Evolutionary conservation across 2,888 invertebrate species (phyloP).

Genomic region (Aporophyla lueneburgensis): DNA sequence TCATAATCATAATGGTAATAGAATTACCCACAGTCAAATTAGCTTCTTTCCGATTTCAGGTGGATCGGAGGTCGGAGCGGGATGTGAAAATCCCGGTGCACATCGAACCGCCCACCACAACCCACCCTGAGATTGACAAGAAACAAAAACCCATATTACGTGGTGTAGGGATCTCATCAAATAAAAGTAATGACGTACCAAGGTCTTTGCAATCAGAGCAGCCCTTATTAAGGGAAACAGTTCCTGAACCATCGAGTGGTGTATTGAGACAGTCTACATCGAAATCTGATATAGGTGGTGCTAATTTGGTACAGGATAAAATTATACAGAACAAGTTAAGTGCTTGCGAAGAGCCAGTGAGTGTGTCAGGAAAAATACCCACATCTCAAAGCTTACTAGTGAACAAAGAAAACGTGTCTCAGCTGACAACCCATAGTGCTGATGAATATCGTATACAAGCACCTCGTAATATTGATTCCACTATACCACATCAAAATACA

Average conservation of each 20-base stretch:
- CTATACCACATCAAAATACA: not conserved
- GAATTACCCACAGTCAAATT: constrained; percentile 17
- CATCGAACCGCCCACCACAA: not conserved
- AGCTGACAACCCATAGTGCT: not conserved
- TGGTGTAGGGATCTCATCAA: constrained; percentile 1
- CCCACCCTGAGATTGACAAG: not conserved
- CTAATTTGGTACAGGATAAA: not conserved
- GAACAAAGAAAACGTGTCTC: not conserved
- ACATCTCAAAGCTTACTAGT: not conserved
- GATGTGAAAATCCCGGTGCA: not conserved
- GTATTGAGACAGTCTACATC: not conserved
- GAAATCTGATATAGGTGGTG: not conserved
- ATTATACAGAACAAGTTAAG: not conserved
- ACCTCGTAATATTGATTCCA: not conserved
- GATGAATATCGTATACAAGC: too few species aligned
- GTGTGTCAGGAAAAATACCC: not conserved
- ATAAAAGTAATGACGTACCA: constrained; percentile 12
- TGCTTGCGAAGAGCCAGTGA: not conserved
- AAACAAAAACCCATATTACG: constrained; percentile 1
- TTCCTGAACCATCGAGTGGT: not conserved
- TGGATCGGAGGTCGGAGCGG: not conserved
- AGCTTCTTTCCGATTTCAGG: constrained; percentile 9
- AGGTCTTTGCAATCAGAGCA: not conserved
- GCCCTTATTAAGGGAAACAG: not conserved
- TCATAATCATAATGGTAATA: constrained; percentile 14